These are phyloP conservation scores for Fissipunctia ypsillon DNA, from an alignment of 2,888 invertebrate genomes.

Conservation along the genomic window DNA sequence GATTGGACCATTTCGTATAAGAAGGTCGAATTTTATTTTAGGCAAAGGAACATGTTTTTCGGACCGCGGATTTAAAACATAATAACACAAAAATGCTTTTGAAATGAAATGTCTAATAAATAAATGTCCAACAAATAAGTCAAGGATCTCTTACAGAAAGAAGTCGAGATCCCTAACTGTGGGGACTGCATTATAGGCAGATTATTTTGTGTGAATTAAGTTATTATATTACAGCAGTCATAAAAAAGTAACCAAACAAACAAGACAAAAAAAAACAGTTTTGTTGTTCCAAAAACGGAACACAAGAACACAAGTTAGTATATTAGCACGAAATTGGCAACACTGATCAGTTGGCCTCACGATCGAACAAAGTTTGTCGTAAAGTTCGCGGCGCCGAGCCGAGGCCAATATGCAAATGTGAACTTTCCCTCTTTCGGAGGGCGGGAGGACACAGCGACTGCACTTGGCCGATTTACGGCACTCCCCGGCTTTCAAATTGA, in stretches of 20 bases:
- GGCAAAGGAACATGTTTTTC: neutral
- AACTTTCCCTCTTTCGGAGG: constrained; percentile 84
- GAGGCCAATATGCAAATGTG: constrained; percentile 85
- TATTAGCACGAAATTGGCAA: constrained; percentile 55
- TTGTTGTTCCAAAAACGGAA: constrained; percentile 40
- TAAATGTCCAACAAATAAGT: neutral
- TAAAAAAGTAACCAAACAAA: neutral
- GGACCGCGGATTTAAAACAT: neutral
- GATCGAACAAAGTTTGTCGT: constrained; percentile 70
- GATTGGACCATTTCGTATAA: too few relatives aligned
- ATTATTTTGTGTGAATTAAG: too few relatives aligned
- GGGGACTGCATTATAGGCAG: too few relatives aligned
- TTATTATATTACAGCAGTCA: too few relatives aligned
- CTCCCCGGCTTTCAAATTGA: constrained; percentile 77
- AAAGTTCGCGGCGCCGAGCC: constrained; percentile 70
- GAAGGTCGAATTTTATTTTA: too few relatives aligned
- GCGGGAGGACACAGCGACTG: constrained; percentile 73
- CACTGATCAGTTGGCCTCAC: constrained; percentile 53
- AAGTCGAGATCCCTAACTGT: neutral
- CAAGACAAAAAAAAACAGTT: constrained; percentile 32
- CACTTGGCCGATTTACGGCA: constrained; percentile 88
- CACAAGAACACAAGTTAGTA: constrained; percentile 48
- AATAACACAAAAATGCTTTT: neutral
- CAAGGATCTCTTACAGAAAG: neutral
- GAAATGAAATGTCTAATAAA: neutral